Percentiles rank a stretch among this genome's conserved stretches.
phyloP scores from a whole-genome alignment of 2,797 vertebrate species.

The Darevskia nairensis region DNA sequence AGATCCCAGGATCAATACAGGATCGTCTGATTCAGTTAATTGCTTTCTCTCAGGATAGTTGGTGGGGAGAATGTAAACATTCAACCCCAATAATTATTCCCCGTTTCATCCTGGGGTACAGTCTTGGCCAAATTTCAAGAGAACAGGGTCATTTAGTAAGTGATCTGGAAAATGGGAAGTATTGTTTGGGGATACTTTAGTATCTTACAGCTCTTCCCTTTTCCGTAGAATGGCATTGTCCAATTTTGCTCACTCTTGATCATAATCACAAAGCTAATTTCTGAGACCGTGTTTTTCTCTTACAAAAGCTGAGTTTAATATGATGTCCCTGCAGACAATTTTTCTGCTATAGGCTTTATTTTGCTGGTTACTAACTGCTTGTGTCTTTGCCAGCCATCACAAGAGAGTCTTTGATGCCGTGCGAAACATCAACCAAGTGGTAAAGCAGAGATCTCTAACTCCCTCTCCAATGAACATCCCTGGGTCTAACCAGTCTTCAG shows the following conservation, averaged over 20 bases:
- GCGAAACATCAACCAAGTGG: conserved; percentile 92
- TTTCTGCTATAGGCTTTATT: conserved; percentile 12
- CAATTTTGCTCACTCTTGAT: neutral
- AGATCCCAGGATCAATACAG: neutral
- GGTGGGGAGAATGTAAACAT: neutral
- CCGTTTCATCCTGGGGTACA: neutral
- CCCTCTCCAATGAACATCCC: conserved; percentile 98
- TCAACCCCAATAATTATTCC: neutral
- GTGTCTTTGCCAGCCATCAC: conserved; percentile 85
- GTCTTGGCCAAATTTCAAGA: neutral
- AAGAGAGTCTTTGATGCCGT: conserved; percentile 96
- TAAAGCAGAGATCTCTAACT: conserved; percentile 89
- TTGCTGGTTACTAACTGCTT: conserved; percentile 74
- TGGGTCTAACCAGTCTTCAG: conserved; percentile 96
- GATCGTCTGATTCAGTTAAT: neutral
- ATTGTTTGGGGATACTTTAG: neutral
- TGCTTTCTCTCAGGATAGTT: neutral
- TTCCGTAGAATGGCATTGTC: neutral
- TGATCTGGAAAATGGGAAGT: neutral
- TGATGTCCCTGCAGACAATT: neutral
- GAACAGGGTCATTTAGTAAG: neutral
- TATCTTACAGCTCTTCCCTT: neutral
- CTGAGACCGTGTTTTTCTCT: neutral
- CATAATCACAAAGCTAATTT: neutral
- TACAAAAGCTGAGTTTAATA: neutral